Base-by-base conservation (phyloP, 2,113 vertebrate species). In the Perognathus longimembris region DNA sequence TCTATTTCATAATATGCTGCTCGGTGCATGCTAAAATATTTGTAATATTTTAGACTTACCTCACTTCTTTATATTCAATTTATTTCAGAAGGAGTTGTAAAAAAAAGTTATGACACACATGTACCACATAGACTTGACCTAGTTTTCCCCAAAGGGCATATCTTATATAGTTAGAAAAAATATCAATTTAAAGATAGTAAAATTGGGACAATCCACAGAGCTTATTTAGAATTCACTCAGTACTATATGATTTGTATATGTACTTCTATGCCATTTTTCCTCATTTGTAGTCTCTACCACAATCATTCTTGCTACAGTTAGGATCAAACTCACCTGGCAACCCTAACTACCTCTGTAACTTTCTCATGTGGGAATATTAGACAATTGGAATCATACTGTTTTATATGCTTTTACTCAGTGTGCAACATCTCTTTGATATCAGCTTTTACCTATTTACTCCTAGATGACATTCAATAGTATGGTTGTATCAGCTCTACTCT, bases 391-490 rank as follows among this genome's bases (percentile, higher is more conserved):
- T 79, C 36, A 92, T 67, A 63, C 26, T 9, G n/a, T 96, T 93
- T 66, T 89, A 45, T 45, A 45, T 45, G 9, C 83, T 87, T 89
- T 74, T 74, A 82, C 89, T 59, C 57, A 80, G 34, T 89, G 38
- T 57, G 73, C 76, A 70, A 70, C 76, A 91, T 91, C 92, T 92
- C 30, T 57, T 95, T 91, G 77, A 91, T n/a, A 85, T 45, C 32
- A 42, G 78, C 34, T 59, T 24, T 90, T 82, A 85, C 38, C 8
- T 90, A 92, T 95, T 92, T 71, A 74, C 95, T 86, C 8, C 67
- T 81, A 17, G 92, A 28, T 86, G 38, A 28, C 77, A 82, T 77
- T 89, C 83, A 71, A 28, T 38, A 30, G 34, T 88, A 63, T 67
- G 75, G 59, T 64, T 89, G 21, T 88, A 67, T 77, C 18, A 73